Evolutionary conservation across 2,888 invertebrate genomes (phyloP), one percentile per base, ranked within the genome.

Genomic region (Polyommatus iphigenia): DNA sequence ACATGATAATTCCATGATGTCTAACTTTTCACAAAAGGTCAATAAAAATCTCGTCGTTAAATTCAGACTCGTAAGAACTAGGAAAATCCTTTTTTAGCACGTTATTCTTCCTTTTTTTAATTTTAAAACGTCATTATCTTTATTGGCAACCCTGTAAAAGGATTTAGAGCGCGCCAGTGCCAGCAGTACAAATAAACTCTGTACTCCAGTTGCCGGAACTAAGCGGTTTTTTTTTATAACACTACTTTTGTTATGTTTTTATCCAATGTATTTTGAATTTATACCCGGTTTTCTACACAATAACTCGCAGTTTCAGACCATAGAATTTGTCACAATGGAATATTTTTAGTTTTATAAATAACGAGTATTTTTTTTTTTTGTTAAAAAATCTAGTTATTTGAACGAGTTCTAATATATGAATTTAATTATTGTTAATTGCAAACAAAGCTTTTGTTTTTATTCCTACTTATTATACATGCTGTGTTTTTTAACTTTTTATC

Each of bases 151-250:
- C 67, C 67, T 67, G 13, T 6, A 6, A 29, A 29, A 29, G 32
- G 29, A 32, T 67, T 67, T 67, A 29, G 67, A 29, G 32, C 62
- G 10, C 67, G 29, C 24, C 32, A 67, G 29, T 67, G 29, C n/a
- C n/a, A n/a, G n/a, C 67, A 32, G 29, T 67, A 29, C 67, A 67
- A 67, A 67, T 67, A 67, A 67, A 67, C 67, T 62, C 13, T 67
- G 13, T 18, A 67, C 67, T 67, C 67, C 29, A 67, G 18, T 32
- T 13, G 62, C 62, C 29, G 67, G 29, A 67, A 67, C 67, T 67
- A 67, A 67, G 32, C 67, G 6, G 18, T 32, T 67, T 67, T 67
- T 67, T 41, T 46, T 24, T 10, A 62, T 29, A 67, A 18, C 29
- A 67, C 67, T 18, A 18, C 67, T 67, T 32, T 62, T 62, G 62